Base-by-base conservation (phyloP, 2,888 invertebrate species). In the Cacoxenus indagator region DNA sequence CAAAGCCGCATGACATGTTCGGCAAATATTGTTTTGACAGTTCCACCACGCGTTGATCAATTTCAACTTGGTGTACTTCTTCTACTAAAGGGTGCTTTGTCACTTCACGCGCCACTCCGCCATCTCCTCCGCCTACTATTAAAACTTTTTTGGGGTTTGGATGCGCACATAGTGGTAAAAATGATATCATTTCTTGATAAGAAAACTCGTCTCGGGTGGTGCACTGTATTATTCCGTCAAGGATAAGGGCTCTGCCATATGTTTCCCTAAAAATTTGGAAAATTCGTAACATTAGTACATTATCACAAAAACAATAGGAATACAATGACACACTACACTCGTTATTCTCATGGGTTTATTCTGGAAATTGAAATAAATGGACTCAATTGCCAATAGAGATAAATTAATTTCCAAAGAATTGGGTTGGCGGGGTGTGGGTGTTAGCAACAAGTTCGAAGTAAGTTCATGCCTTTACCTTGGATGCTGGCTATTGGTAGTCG, bases 181-280 rank as follows among this genome's bases (percentile, higher is more conserved):
- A 97, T 0, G 97, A 92, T 78, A 99, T 96, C 98, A 98, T 98
- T 90, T 99, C 99, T 89, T 99, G 99, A 88, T 99, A 99, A 0
- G 98, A 92, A 88, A 96, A 98, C 88, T 99, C 99, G 90, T 99
- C 99, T 77, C 92, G 91, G 86, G 98, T 94, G 0, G 98, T 96
- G 83, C 97, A 98, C 86, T 99, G 99, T 77, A 99, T 97, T 27
- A 98, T 95, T 26, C 97, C 98, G 89, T 99, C 99, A 51, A 99
- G 89, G 1, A 98, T 93, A 59, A 99, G 89, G 1, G 94, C 96
- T 82, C 90, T 93, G 0, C 99, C 99, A 85, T 97, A 86, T 11
- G 89, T 86, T 74, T 81, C 82, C 0, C 87, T 87, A 31, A 8
- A 31, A 31, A 31, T 8, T 8, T 8, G 9, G 31, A 31, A 31